Base-by-base conservation (phyloP, 2,113 vertebrate species). In the Prunella fulvescens region DNA sequence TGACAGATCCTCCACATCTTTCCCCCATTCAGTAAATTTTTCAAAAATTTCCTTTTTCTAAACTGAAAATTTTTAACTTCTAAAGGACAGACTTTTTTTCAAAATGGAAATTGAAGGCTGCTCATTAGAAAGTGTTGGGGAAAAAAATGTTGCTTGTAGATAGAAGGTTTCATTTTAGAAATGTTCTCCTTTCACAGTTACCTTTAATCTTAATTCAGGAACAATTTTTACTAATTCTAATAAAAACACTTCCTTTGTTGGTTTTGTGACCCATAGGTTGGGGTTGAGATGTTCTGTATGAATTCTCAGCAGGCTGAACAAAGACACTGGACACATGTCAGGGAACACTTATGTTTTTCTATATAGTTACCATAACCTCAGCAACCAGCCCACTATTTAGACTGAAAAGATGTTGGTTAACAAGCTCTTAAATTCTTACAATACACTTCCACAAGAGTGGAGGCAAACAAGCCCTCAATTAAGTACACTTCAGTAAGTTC, bases 261-360 rank as follows among this genome's bases (percentile, higher is more conserved):
- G 15, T 44, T 57, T 44, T 11, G 11, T 65, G 77, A 81, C 19
- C 14, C 7, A 1, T 3, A 33, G 22, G 12, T 50, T 28, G 10
- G 8, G 5, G 6, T 11, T 58, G 23, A 24, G 33, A 50, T 57
- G 22, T 19, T 65, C 17, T 0, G 0, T 26, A 23, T 19, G 42
- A 65, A 50, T 33, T 35, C 33, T 73, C 26, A 26, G 11, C 26
- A 44, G 37, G 18, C 22, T 44, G 44, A 88, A 57, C 50, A 81
- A 65, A 44, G 31, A 24, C 26, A 16, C 37, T 6, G 10, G 12
- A 24, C 26, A 24, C 1, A 0, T 37, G 67, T 44, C 51, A 73
- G 31, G 23, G 22, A 58, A 11, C 33, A 33, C 12, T 42, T 31
- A 33, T 16, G 2, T 50, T 65, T 50, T 72, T 11, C 35, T 65